phyloP scores from a whole-genome alignment of 2,797 vertebrate genomes.

The Sebastes trivittatus region DNA sequence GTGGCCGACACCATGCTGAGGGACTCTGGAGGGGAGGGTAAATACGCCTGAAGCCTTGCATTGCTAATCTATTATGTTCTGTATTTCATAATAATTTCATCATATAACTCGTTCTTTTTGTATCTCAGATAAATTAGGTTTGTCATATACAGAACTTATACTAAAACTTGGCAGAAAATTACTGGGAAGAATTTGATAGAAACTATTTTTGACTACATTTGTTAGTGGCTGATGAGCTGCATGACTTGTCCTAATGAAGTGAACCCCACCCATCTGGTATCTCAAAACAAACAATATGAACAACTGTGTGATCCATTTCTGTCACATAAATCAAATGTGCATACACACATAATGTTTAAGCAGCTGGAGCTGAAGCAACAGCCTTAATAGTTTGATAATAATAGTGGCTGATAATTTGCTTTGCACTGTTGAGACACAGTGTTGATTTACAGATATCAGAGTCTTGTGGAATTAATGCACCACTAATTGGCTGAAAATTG shows the following conservation, averaged over 20 bases:
- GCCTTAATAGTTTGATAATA: background rate
- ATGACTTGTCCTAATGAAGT: background rate
- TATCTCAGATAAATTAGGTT: background rate
- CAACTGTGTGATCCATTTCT: background rate
- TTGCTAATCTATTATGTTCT: background rate
- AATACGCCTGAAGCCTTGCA: background rate
- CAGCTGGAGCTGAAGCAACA: background rate
- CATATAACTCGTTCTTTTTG: too few relatives aligned
- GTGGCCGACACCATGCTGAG: conserved; percentile 98
- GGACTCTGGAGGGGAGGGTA: conserved; percentile 96
- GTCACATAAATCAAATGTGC: background rate
- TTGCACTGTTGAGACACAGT: background rate
- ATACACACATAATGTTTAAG: background rate
- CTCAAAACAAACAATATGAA: conserved; percentile 3
- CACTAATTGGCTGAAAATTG: background rate
- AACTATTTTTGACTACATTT: background rate
- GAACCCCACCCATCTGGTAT: background rate
- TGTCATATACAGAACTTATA: background rate
- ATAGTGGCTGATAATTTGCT: background rate
- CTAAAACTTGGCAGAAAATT: background rate
- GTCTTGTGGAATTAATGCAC: background rate
- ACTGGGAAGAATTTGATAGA: background rate
- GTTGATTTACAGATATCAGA: background rate
- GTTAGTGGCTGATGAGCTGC: background rate
- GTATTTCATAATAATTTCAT: background rate